phyloP scores from a whole-genome alignment of 1,140 invertebrate genomes.

The Lerema accius region DNA sequence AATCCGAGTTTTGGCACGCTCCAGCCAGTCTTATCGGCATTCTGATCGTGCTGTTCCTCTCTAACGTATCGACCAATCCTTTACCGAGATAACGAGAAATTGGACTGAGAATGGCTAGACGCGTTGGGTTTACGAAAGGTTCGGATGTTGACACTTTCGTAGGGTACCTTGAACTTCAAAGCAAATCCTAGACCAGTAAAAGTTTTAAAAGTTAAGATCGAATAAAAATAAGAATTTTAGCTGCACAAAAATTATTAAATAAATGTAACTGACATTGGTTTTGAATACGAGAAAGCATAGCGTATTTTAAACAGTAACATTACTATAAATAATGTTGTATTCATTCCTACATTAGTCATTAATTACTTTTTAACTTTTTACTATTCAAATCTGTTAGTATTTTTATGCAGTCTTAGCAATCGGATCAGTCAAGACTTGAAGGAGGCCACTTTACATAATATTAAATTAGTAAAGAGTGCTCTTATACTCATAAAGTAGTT shows the following conservation, averaged over 20 bases:
- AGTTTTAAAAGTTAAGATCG: too few relatives aligned
- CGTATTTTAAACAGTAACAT: too few relatives aligned
- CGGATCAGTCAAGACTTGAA: conserved; percentile 4
- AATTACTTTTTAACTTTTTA: too few relatives aligned
- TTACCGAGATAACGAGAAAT: conserved; percentile 43
- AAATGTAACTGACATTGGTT: too few relatives aligned
- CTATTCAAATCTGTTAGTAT: not conserved
- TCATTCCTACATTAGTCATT: too few relatives aligned
- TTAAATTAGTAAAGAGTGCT: conserved; percentile 31
- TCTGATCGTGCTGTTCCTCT: conserved; percentile 41
- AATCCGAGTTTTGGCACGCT: conserved; percentile 47
- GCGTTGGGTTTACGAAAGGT: conserved; percentile 17
- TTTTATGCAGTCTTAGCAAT: not conserved
- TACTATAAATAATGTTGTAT: too few relatives aligned
- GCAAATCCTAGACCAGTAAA: not conserved
- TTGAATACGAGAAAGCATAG: too few relatives aligned
- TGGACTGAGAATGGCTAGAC: conserved; percentile 34
- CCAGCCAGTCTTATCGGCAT: conserved; percentile 41
- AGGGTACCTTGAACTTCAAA: conserved; percentile 16
- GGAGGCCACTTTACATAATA: conserved; percentile 19
- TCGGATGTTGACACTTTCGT: conserved; percentile 22
- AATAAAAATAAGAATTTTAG: too few relatives aligned
- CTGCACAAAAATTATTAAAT: too few relatives aligned
- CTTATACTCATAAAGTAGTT: conserved; percentile 28
- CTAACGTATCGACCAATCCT: conserved; percentile 45